Percentiles rank a stretch among this genome's conserved stretches.
Evolutionary conservation across 2,113 vertebrate genomes (phyloP).

Genomic region (Bubo blakistoni): DNA sequence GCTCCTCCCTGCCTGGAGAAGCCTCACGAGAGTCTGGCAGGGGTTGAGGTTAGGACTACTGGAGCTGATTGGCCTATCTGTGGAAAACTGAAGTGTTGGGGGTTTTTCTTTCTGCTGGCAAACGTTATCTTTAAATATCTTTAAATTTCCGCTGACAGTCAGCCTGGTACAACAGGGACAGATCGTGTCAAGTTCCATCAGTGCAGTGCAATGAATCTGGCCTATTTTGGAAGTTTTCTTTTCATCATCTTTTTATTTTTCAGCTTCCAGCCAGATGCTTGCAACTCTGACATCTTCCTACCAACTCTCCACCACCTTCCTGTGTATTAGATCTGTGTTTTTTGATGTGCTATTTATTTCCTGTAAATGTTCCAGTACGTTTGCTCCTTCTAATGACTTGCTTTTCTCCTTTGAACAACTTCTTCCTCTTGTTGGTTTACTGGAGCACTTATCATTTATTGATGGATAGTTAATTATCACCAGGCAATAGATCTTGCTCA

Average conservation of each 20-base stretch:
- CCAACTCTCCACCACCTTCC: neutral
- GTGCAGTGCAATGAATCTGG: neutral
- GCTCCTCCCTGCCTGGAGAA: neutral
- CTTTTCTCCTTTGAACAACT: conserved; percentile 45
- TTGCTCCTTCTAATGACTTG: conserved; percentile 49
- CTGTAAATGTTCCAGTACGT: neutral
- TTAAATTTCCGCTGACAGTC: neutral
- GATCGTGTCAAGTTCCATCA: neutral
- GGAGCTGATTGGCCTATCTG: neutral
- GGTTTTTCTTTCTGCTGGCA: neutral
- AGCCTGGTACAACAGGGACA: neutral
- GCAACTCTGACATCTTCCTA: neutral
- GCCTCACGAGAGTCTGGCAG: fast-evolving
- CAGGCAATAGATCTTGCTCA: conserved; percentile 51
- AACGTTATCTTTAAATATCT: neutral
- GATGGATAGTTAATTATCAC: conserved; percentile 55
- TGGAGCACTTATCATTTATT: conserved; percentile 43
- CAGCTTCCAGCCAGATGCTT: conserved; percentile 14
- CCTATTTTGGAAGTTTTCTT: conserved; percentile 11
- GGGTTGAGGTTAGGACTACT: neutral
- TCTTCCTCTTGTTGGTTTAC: conserved; percentile 38
- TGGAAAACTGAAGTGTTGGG: neutral
- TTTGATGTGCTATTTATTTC: conserved; percentile 32
- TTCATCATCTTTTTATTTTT: conserved; percentile 13
- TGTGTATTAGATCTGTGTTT: conserved; percentile 8